Evolutionary conservation across 2,888 invertebrate genomes (phyloP), one percentile per base, ranked within the genome.

Genomic region (Caenorhabditis becei): DNA sequence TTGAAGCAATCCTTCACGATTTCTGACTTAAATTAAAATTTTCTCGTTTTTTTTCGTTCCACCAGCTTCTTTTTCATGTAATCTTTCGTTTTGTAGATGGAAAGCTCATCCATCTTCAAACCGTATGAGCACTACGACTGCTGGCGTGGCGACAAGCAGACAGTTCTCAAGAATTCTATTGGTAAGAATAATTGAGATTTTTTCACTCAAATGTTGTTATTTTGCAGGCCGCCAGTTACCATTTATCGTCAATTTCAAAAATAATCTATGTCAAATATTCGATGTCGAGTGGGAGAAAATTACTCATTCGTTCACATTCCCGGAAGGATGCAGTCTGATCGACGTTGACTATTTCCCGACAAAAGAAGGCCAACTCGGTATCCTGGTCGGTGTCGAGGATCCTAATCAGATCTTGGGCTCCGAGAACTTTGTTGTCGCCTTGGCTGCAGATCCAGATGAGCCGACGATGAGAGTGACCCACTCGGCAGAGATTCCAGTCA

Each of bases 321-420:
- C 80, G 2, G 66, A 75, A 28, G 58, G 51, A 20, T 53, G 24
- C 20, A 4, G 49, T 20, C 51, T 81, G 0, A 35, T 77, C n/a
- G 77, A 77, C 58, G 77, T 67, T 2, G 80, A 81, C 47, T 77
- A 81, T 71, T 81, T 81, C 28, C 77, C 80, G 28, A 61, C 71
- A 0, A 18, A 65, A 58, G 79, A 80, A 44, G 75, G 75, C 2
- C 35, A 54, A 18, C 24, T 75, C 16, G 80, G 80, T 32, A 47
- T 80, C 14, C 54, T 80, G 7, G 63, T 80, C 8, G 74, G 26
- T 2, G 47, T 67, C 1, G 10, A 72, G 8, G 79, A 79, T 28
- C 26, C 54, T 26, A 32, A n/a, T 5, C 18, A 35, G 51, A 44
- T 28, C 20, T 79, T 62, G 62, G 72, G 63, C 10, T 16, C 47